Conservation (phyloP, 2,888 invertebrate genomes). For the Apodemia mormo region DNA sequence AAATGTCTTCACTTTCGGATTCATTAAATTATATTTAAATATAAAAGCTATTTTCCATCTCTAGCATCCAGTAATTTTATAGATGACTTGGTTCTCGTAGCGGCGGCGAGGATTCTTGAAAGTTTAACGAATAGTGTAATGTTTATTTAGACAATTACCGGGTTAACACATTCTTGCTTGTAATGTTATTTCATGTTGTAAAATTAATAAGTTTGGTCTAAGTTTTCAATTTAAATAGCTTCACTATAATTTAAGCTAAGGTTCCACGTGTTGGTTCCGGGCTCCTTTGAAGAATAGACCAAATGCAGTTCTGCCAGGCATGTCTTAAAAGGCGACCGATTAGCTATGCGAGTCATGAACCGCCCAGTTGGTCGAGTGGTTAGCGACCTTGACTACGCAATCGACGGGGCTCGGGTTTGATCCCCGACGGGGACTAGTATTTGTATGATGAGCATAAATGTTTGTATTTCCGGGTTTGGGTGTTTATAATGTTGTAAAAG, state of each 20-base stretch:
- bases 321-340: too few relatives aligned
- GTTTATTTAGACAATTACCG: slow-evolving; percentile 5
- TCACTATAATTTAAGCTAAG: not conserved
- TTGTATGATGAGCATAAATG: too few relatives aligned
- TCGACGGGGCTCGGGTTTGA: too few relatives aligned
- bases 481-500: too few relatives aligned
- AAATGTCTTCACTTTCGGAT: not conserved
- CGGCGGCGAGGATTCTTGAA: slow-evolving; percentile 2
- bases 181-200: not conserved
- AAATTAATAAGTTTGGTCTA: not conserved
- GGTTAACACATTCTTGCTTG: not conserved
- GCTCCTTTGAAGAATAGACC: too few relatives aligned
- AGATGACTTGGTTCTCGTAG: slow-evolving; percentile 23
- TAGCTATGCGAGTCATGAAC: too few relatives aligned
- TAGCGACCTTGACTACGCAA: too few relatives aligned
- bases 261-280: too few relatives aligned
- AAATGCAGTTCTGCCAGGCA: too few relatives aligned
- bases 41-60: not conserved
- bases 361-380: too few relatives aligned
- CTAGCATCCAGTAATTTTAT: slow-evolving; percentile 26
- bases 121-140: not conserved
- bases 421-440: too few relatives aligned
- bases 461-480: too few relatives aligned
- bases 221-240: not conserved
- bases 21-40: not conserved